Evolutionary conservation across 2,113 vertebrate species (phyloP), one percentile per base, ranked within the genome.

Genomic region (Semnopithecus entellus): DNA sequence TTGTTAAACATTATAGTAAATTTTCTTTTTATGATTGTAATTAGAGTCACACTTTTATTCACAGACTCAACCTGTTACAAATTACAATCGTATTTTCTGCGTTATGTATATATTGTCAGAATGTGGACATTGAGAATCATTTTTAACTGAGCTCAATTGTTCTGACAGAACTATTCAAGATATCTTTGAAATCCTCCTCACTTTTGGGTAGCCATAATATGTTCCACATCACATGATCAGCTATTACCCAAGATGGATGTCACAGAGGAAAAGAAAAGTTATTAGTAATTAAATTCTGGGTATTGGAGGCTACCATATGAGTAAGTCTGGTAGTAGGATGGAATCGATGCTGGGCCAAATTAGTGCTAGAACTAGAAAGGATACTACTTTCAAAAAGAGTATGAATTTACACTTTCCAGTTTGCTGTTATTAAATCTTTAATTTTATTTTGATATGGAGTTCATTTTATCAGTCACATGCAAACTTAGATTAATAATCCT

Each of bases 121-220:
- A 73, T 12, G 55, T 75, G 72, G 75, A 81, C 55, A n/a, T 48
- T 70, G 48, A 50, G 25, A 91, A 85, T 59, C 48, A 2, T 75
- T 87, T 81, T 92, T 64, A 87, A 88, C 12, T 23, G n/a, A 81
- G 66, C 55, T 88, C 75, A 92, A 73, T 88, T 83, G 43, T 83
- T 38, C 68, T 83, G 76, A 43, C 48, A 76, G 30, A 27, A 88
- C 7, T 57, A 68, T 27, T 38, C 38, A 88, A 68, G 32, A 16
- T 30, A 78, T 57, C 38, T 88, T 68, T 88, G 59, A 92, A 76
- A 76, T 78, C 32, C 8, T 89, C 76, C 32, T 83, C 38, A 76
- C 10, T 83, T 92, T 25, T 20, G 45, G 7, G 32, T 38, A 92
- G 84, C 59, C 13, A 68, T 95, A 80, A 43, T 38, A 40, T 40